phyloP scores from a whole-genome alignment of 2,888 invertebrate species.

The Microchrysa polita region DNA sequence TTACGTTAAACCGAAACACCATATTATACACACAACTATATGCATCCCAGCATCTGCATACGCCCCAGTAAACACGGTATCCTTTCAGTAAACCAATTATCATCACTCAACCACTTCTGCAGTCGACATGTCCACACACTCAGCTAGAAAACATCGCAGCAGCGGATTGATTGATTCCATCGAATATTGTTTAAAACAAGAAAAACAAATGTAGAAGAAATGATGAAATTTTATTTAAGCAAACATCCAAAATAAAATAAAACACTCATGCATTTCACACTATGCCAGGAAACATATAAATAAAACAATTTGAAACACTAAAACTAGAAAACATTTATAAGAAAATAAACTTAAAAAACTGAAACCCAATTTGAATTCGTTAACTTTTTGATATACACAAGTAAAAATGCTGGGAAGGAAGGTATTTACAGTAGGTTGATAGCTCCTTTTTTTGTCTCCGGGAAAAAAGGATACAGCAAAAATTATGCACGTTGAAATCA shows the following conservation, averaged over 20 bases:
- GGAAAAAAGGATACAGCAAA: background rate
- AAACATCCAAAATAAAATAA: conserved; percentile 21
- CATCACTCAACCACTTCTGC: background rate
- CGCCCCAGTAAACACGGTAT: background rate
- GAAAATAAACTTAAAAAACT: conserved; percentile 43
- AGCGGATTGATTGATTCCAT: conserved; percentile 4
- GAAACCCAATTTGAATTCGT: conserved; percentile 26
- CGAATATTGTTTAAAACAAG: conserved; percentile 16
- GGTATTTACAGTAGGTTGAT: background rate
- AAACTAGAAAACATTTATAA: conserved; percentile 33
- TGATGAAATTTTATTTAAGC: conserved; percentile 35
- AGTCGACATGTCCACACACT: background rate
- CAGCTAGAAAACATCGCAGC: background rate
- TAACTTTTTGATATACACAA: conserved; percentile 27
- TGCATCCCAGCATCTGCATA: background rate
- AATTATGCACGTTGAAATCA: background rate
- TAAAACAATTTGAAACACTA: conserved; percentile 23
- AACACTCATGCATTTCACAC: conserved; percentile 26
- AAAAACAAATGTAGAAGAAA: conserved; percentile 16
- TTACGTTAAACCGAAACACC: too few relatives aligned
- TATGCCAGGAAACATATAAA: background rate
- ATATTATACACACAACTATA: too few relatives aligned
- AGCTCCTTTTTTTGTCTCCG: conserved; percentile 31
- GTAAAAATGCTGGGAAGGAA: conserved; percentile 13
- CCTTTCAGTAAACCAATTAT: background rate